phyloP scores from a whole-genome alignment of 2,113 vertebrate genomes.

The Propithecus coquereli region DNA sequence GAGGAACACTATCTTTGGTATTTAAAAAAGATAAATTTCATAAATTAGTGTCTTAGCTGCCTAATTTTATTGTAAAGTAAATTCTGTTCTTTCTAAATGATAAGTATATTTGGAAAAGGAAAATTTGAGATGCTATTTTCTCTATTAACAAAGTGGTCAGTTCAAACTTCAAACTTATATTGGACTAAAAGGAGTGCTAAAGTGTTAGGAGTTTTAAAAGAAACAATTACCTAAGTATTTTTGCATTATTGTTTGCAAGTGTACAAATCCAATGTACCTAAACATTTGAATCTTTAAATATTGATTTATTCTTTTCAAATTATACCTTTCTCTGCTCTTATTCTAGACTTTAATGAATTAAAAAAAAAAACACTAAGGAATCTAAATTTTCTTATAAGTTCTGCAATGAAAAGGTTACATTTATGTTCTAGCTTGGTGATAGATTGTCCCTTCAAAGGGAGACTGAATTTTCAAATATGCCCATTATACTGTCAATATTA shows the following conservation, averaged over 20 bases:
- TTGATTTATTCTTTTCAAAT: conserved; percentile 68
- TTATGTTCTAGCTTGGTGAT: conserved; percentile 14
- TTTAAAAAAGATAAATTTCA: conserved; percentile 38
- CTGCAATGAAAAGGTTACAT: conserved; percentile 26
- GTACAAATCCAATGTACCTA: conserved; percentile 76
- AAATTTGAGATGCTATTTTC: conserved; percentile 43
- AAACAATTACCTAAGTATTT: conserved; percentile 75
- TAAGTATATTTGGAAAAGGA: conserved; percentile 26
- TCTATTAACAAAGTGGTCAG: conserved; percentile 57
- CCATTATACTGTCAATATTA: not conserved
- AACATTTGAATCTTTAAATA: conserved; percentile 75
- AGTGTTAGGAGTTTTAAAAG: conserved; percentile 72
- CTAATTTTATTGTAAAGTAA: conserved; percentile 61
- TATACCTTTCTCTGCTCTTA: conserved; percentile 53
- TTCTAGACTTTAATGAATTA: conserved; percentile 46
- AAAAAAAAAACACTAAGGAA: not conserved
- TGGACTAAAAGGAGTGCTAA: conserved; percentile 71
- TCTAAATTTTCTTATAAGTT: conserved; percentile 10
- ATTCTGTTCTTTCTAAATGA: conserved; percentile 52
- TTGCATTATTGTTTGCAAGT: conserved; percentile 76
- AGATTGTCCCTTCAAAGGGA: not conserved
- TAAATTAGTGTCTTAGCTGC: conserved; percentile 46
- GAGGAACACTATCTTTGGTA: conserved; percentile 13
- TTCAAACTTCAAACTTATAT: conserved; percentile 71
- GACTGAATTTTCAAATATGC: not conserved